These are phyloP conservation scores for Zaprionus tsacasi DNA, from an alignment of 1,140 invertebrate species.

Conservation along the genomic window DNA sequence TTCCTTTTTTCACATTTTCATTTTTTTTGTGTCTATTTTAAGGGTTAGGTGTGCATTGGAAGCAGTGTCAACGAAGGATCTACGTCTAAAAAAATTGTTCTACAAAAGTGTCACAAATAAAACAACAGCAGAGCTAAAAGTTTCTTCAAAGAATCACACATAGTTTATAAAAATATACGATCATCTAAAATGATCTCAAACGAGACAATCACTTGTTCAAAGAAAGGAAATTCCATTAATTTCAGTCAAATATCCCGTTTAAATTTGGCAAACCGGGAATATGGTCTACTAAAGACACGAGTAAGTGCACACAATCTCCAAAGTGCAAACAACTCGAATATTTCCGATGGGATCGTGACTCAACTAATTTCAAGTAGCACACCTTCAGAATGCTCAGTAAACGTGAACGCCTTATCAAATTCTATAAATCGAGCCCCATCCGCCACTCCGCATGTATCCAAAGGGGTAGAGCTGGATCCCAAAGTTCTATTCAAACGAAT, in stretches of 20 bases:
- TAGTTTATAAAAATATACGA: too few relatives aligned
- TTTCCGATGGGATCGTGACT: conserved; percentile 5
- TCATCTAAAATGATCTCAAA: neutral
- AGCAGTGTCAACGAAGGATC: too few relatives aligned
- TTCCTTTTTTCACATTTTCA: too few relatives aligned
- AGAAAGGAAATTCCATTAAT: neutral
- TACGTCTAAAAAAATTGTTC: too few relatives aligned
- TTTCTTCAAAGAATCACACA: too few relatives aligned
- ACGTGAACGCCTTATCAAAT: neutral
- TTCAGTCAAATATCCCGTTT: neutral
- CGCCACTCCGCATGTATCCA: conserved; percentile 24
- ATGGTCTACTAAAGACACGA: conserved; percentile 41
- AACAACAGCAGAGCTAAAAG: neutral
- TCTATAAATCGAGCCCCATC: neutral
- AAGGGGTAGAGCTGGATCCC: conserved; percentile 4
- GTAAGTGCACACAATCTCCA: neutral
- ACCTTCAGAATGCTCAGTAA: neutral
- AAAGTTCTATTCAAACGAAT: neutral
- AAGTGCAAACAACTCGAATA: too few relatives aligned
- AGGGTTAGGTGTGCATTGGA: too few relatives aligned
- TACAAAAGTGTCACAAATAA: neutral
- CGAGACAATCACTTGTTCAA: too few relatives aligned
- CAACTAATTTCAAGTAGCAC: conserved; percentile 25
- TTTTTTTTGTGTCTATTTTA: too few relatives aligned
- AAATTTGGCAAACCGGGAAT: conserved; percentile 25